Evolutionary conservation across 2,888 invertebrate species (phyloP).

Genomic region (Danaus chrysippus): DNA sequence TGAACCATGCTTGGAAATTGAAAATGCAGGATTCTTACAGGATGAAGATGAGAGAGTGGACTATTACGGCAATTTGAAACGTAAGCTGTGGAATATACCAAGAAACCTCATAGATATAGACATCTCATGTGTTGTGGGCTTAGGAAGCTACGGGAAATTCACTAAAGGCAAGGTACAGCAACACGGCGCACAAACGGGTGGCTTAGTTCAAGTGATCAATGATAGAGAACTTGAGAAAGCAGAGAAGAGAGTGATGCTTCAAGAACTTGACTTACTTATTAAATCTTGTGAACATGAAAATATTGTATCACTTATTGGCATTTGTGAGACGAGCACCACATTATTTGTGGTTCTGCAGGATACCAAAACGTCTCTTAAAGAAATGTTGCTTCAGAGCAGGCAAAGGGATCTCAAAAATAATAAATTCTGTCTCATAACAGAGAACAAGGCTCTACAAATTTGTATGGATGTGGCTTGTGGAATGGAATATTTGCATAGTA

Average conservation of each 20-base stretch:
- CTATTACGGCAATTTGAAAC: slow-evolving; percentile 86
- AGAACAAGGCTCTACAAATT: slow-evolving; percentile 81
- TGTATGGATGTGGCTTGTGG: slow-evolving; percentile 84
- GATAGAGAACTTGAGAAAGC: slow-evolving; percentile 74
- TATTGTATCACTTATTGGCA: slow-evolving; percentile 86
- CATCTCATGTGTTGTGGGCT: slow-evolving; percentile 82
- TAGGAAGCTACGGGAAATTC: slow-evolving; percentile 89
- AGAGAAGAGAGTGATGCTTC: slow-evolving; percentile 79
- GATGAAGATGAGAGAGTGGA: slow-evolving; percentile 84
- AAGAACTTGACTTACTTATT: slow-evolving; percentile 85
- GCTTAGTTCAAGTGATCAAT: slow-evolving; percentile 83
- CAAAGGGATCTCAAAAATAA: slow-evolving; percentile 73
- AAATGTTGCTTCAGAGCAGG: slow-evolving; percentile 81
- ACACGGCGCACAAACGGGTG: slow-evolving; percentile 73
- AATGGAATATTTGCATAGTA: slow-evolving; percentile 83
- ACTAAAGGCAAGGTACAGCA: slow-evolving; percentile 84
- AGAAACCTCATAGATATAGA: slow-evolving; percentile 85
- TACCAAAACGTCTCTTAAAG: slow-evolving; percentile 83
- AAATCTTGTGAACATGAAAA: slow-evolving; percentile 85
- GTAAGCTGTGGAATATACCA: slow-evolving; percentile 86
- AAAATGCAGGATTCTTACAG: slow-evolving; percentile 87
- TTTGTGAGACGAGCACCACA: slow-evolving; percentile 87
- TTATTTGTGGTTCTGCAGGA: slow-evolving; percentile 87
- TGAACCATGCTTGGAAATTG: slow-evolving; percentile 88
- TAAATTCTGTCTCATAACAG: slow-evolving; percentile 80